Evolutionary conservation across 2,113 vertebrate genomes (phyloP).

Genomic region (Sylvietta virens): DNA sequence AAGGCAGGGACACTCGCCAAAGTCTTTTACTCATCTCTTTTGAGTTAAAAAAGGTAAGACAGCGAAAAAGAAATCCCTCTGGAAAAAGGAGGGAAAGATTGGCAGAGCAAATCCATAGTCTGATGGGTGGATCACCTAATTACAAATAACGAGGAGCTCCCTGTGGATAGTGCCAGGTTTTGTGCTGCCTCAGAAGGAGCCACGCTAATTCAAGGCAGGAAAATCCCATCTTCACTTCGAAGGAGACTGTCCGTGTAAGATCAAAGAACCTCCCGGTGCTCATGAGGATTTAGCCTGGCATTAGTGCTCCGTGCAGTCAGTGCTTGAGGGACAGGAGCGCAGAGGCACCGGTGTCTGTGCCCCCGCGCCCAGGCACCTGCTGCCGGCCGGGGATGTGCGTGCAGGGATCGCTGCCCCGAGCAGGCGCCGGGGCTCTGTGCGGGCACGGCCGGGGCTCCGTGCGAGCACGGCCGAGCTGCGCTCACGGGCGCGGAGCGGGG

Average conservation of each 20-base stretch:
- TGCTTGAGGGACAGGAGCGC: neutral
- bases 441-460: neutral
- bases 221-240: neutral
- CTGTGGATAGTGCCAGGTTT: neutral
- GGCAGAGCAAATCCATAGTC: neutral
- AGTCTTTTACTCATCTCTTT: neutral
- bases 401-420: neutral
- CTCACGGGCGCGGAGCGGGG: neutral
- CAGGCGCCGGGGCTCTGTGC: neutral
- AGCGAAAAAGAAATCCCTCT: neutral
- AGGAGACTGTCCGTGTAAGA: neutral
- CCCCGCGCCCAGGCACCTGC: accelerated
- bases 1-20: neutral
- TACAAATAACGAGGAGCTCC: neutral
- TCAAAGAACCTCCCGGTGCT: neutral
- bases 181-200: neutral
- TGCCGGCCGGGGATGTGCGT: neutral
- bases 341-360: accelerated
- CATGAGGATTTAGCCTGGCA: accelerated
- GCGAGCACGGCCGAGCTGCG: neutral
- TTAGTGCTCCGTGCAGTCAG: neutral
- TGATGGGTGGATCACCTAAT: neutral
- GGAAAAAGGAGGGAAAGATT: neutral
- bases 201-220: neutral
- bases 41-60: neutral